These are phyloP conservation scores for Coboldia fuscipes DNA, from an alignment of 1,140 invertebrate species.

Conservation along the genomic window DNA sequence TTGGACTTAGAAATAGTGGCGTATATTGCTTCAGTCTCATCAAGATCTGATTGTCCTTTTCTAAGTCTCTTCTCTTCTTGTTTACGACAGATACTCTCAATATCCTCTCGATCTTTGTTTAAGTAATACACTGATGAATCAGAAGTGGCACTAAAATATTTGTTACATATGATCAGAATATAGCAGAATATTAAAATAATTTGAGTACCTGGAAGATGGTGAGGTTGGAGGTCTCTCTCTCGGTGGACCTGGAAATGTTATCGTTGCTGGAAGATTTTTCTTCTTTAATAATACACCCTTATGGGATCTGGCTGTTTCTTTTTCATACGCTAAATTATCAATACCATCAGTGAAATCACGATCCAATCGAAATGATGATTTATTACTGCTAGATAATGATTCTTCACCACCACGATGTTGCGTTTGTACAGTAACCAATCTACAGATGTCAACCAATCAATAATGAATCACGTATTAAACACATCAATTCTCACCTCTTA, in stretches of 20 bases:
- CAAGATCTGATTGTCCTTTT: not conserved
- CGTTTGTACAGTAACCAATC: not conserved
- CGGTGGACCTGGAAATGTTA: conserved; percentile 5
- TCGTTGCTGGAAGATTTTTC: conserved; percentile 6
- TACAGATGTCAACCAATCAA: no score
- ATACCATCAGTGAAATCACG: not conserved
- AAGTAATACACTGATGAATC: conserved; percentile 21
- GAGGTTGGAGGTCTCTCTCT: conserved; percentile 14
- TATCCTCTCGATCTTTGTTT: conserved; percentile 17
- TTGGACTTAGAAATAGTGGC: conserved; percentile 7
- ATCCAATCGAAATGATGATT: not conserved
- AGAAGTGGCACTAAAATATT: conserved; percentile 8
- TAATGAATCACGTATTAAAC: no score
- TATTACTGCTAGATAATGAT: not conserved
- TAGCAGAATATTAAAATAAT: not conserved
- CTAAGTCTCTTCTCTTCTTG: conserved; percentile 14
- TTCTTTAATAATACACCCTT: not conserved
- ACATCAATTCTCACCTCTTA: conserved; percentile 11
- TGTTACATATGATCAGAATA: not conserved
- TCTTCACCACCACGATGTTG: conserved; percentile 2
- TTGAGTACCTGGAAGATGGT: conserved; percentile 9
- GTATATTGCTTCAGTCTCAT: not conserved
- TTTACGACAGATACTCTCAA: conserved; percentile 17
- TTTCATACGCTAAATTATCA: conserved; percentile 1
- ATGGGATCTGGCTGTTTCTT: not conserved